These are phyloP conservation scores for Siderastrea siderea DNA, from an alignment of 92 coral and sea anemone genomes.

Conservation along the genomic window DNA sequence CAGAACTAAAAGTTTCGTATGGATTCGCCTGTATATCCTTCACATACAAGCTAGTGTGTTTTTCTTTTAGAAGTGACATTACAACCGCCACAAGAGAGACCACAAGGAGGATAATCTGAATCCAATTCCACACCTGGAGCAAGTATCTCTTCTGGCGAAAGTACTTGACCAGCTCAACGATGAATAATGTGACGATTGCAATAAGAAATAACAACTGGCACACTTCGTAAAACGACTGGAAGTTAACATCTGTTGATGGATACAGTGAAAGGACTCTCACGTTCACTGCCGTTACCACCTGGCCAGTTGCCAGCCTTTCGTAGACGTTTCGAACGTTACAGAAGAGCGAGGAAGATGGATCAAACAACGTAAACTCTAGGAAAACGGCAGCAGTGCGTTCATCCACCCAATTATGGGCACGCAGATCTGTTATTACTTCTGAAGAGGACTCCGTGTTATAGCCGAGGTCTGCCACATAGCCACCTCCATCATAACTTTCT, in stretches of 20 bases:
- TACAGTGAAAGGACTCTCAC: neutral
- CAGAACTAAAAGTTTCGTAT: no score
- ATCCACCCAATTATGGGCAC: no score
- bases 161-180: constrained; percentile 4
- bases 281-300: neutral
- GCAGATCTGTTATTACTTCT: constrained; percentile 29
- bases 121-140: constrained; percentile 82
- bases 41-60: no score
- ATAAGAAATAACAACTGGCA: no score
- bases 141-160: constrained; percentile 71
- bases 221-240: no score
- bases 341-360: constrained; percentile 6
- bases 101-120: constrained; percentile 66
- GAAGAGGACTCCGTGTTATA: constrained; percentile 69
- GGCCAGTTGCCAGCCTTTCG: constrained; percentile 19
- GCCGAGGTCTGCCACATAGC: constrained; percentile 83
- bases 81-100: no score
- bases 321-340: constrained; percentile 65
- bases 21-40: no score
- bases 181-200: constrained; percentile 1
- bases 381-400: constrained; percentile 48
- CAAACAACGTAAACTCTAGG: constrained; percentile 75
- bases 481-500: no score
- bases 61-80: no score
- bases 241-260: no score